phyloP scores from a whole-genome alignment of 2,113 vertebrate species.

The Mola mola region DNA sequence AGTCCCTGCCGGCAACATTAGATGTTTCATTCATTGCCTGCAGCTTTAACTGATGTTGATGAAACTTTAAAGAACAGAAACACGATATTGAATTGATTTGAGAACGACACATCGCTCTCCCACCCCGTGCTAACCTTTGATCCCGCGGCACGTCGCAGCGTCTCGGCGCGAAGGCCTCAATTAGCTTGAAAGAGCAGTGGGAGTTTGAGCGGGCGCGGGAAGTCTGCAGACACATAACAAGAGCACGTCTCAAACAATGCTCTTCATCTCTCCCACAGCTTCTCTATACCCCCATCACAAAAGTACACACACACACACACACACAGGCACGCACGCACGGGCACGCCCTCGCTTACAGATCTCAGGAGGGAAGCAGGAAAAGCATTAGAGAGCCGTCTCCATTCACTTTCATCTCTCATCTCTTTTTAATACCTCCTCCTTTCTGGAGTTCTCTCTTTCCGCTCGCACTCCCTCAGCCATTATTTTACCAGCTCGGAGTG shows the following conservation, averaged over 20 bases:
- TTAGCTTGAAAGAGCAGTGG: constrained; percentile 59
- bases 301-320: constrained; percentile 12
- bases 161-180: constrained; percentile 31
- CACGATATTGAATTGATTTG: constrained; percentile 37
- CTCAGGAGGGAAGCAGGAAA: constrained; percentile 65
- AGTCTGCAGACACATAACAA: constrained; percentile 54
- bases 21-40: constrained; percentile 20
- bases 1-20: neutral
- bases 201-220: constrained; percentile 42
- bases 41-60: constrained; percentile 18
- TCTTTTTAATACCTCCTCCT: constrained; percentile 71
- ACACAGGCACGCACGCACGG: constrained; percentile 5
- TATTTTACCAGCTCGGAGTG: constrained; percentile 46
- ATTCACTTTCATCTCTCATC: constrained; percentile 77
- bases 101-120: constrained; percentile 7
- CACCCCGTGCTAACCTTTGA: constrained; percentile 39
- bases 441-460: constrained; percentile 52
- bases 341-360: constrained; percentile 27
- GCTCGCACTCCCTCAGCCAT: constrained; percentile 56
- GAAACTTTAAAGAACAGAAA: constrained; percentile 41
- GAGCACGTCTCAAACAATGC: constrained; percentile 61
- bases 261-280: constrained; percentile 59
- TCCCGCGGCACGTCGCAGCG: constrained; percentile 30
- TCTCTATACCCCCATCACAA: constrained; percentile 34
- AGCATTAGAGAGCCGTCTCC: constrained; percentile 68